Conservation (phyloP, 2,113 vertebrate genomes). For the Zapornia atra region DNA sequence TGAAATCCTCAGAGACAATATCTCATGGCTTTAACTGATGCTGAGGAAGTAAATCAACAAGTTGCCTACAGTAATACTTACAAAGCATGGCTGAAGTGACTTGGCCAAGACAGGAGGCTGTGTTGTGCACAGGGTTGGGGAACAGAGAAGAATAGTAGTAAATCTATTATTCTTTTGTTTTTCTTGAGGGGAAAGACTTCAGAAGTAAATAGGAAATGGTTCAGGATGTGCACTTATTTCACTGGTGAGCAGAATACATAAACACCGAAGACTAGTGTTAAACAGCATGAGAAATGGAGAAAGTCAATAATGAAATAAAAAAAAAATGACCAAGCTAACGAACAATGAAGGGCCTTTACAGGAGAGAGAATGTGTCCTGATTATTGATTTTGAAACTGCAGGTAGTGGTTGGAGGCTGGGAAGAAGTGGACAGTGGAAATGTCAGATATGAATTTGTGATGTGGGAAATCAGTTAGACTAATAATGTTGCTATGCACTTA, state of each 20-base stretch:
- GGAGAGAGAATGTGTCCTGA: neutral
- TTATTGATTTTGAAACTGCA: neutral
- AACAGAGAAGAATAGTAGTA: neutral
- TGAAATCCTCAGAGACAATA: neutral
- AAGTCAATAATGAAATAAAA: constrained; percentile 11
- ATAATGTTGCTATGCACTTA: neutral
- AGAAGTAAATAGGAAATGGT: neutral
- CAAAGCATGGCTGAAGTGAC: neutral
- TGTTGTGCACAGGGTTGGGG: neutral
- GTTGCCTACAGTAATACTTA: neutral
- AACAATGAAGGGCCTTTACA: neutral
- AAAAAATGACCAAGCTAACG: neutral
- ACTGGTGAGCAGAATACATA: neutral
- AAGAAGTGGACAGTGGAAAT: constrained; percentile 14
- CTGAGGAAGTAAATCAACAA: neutral
- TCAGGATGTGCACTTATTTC: neutral
- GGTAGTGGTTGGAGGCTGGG: neutral
- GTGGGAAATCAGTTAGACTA: neutral
- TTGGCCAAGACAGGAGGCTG: neutral
- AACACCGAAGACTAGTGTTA: neutral
- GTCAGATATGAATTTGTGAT: constrained; percentile 13
- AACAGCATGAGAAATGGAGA: neutral
- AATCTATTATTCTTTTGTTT: neutral
- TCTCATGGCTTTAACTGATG: neutral
- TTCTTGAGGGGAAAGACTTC: neutral